A percentile compares a stretch with the other conserved stretches of the same genome.
These are phyloP conservation scores for Masnerella sp. DNA, from an alignment of 2,888 invertebrate genomes.

Conservation along the genomic window DNA sequence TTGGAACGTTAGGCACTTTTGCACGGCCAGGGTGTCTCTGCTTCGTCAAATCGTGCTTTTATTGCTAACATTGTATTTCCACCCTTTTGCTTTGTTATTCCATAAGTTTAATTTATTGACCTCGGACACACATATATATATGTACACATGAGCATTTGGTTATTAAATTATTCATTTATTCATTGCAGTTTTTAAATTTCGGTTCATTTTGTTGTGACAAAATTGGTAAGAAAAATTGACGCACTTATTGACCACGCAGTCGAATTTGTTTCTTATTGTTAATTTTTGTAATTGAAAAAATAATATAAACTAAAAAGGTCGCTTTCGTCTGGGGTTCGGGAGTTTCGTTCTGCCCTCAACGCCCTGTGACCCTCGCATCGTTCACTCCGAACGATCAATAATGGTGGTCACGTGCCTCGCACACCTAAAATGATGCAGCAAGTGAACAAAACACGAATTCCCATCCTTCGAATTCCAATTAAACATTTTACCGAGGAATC, in stretches of 20 bases:
- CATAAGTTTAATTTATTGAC: constrained; percentile 31
- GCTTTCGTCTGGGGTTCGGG: constrained; percentile 10
- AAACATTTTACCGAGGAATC: constrained; percentile 60
- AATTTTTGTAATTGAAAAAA: background rate
- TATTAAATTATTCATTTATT: constrained; percentile 4
- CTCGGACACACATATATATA: constrained; percentile 33
- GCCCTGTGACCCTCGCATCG: constrained; percentile 58
- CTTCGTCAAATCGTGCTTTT: constrained; percentile 32
- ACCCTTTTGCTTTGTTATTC: constrained; percentile 2
- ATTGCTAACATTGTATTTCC: constrained; percentile 30
- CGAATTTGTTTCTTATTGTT: constrained; percentile 6
- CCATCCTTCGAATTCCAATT: constrained; percentile 38
- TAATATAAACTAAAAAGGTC: constrained; percentile 32
- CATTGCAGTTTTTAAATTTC: background rate
- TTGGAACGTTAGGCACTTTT: constrained; percentile 69
- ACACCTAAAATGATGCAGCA: constrained; percentile 63
- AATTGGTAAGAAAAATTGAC: constrained; percentile 43
- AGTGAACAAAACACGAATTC: constrained; percentile 43
- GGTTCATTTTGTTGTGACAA: constrained; percentile 1
- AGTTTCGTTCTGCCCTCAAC: constrained; percentile 39
- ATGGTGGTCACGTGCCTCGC: constrained; percentile 64
- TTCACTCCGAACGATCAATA: constrained; percentile 64
- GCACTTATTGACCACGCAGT: constrained; percentile 48
- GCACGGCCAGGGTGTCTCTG: constrained; percentile 57
- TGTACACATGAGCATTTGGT: constrained; percentile 51